Conservation (phyloP, 2,888 invertebrate species). For the Magallana nippona region DNA sequence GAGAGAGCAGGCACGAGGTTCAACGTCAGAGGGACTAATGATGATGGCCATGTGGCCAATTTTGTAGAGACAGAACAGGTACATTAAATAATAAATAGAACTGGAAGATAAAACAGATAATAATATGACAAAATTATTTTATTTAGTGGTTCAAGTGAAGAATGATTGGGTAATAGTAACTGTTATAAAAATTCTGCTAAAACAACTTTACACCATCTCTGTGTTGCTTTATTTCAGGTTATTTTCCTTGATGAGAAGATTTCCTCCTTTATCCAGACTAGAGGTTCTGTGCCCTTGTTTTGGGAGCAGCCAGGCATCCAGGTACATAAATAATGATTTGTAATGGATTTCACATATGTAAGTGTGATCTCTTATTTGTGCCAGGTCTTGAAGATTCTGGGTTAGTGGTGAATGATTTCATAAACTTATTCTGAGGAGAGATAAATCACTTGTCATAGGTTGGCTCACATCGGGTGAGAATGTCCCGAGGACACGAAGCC, state of each 20-base stretch:
- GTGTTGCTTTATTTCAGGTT: slow-evolving; percentile 68
- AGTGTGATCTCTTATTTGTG: too few relatives aligned
- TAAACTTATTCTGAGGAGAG: too few relatives aligned
- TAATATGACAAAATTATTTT: neutral
- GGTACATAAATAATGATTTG: slow-evolving; percentile 80
- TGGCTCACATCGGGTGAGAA: slow-evolving; percentile 98
- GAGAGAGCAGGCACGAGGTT: slow-evolving; percentile 99
- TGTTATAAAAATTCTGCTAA: too few relatives aligned
- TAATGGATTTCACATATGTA: neutral
- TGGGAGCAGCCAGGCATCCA: slow-evolving; percentile 99
- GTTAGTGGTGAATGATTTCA: too few relatives aligned
- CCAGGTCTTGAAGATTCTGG: too few relatives aligned
- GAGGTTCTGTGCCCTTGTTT: slow-evolving; percentile 98
- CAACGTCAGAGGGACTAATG: slow-evolving; percentile 99
- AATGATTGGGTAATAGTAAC: too few relatives aligned
- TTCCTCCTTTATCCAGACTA: slow-evolving; percentile 85
- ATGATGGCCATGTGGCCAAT: slow-evolving; percentile 99
- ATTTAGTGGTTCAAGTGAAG: too few relatives aligned
- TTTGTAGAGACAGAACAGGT: slow-evolving; percentile 99
- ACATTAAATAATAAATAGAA: too few relatives aligned
- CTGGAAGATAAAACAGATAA: neutral
- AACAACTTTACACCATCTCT: too few relatives aligned
- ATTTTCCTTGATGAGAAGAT: slow-evolving; percentile 89
- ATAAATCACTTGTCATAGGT: slow-evolving; percentile 82
- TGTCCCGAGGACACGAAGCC: slow-evolving; percentile 96